Base-by-base conservation (phyloP, 2,888 invertebrate genomes). In the Torymus texanus region DNA sequence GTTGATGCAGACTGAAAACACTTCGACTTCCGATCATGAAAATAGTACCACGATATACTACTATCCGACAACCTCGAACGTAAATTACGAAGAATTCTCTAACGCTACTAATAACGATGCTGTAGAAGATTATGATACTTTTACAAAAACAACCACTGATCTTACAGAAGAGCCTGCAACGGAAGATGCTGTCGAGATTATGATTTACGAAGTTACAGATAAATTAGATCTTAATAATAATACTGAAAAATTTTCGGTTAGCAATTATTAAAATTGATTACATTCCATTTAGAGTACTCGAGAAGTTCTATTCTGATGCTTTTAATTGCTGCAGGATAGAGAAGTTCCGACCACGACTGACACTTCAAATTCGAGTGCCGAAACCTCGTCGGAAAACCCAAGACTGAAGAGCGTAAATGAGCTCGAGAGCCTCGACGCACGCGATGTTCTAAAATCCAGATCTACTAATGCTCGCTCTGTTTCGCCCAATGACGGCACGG, bases 401-500 rank as follows among this genome's bases (percentile, higher is more conserved):
- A 78, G 62, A 68, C 78, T 74, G 56, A 68, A 41, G 18, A 53
- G 63, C 16, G 14, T 41, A 5, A 56, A 50, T 2, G 67, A 78
- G 55, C 70, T 70, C 55, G 79, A 79, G 21, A 75, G 66, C n/a
- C 51, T 63, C 2, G 74, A 74, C 53, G 41, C 68, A 24, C 74
- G 70, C n/a, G 74, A 79, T 41, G 70, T 72, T 16, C 62, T 75
- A 13, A 75, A 79, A 59, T 76, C 80, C 14, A 66, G 80, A 67
- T 76, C 73, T 18, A 76, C 80, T 2, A 80, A 80, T 56, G 80
- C 75, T 16, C 75, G 80, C 18, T 80, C 80, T 14, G 80, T 76
- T 0, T 73, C 67, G 10, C 55, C 71, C 13, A 73, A 75, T 13
- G 68, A 74, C 14, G 72, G 56, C 51, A 51, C 62, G 1, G 29